Evolutionary conservation across 2,113 vertebrate species (phyloP).

Genomic region (Seriola quinqueradiata): DNA sequence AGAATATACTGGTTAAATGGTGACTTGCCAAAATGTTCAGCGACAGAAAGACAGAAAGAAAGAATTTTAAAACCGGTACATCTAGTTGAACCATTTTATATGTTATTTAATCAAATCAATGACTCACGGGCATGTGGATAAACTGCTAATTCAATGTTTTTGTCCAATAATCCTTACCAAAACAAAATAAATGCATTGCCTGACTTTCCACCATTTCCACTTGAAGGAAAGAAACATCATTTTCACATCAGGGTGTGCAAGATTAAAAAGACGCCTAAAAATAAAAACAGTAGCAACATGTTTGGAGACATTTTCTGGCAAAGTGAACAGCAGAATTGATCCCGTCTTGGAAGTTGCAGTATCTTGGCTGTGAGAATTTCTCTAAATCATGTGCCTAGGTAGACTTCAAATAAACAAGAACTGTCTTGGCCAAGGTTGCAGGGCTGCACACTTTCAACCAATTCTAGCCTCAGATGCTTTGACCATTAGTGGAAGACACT

Average conservation of each 20-base stretch:
- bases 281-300: conserved; percentile 4
- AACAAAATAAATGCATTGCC: too few relatives aligned
- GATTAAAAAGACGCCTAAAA: not conserved
- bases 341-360: conserved; percentile 6
- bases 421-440: not conserved
- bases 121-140: not conserved
- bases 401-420: conserved; percentile 29
- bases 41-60: not conserved
- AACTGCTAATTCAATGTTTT: not conserved
- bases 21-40: not conserved
- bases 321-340: conserved; percentile 30
- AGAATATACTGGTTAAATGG: conserved; percentile 22
- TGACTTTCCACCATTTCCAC: too few relatives aligned
- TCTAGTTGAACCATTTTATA: not conserved
- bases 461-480: conserved; percentile 9
- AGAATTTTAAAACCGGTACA: not conserved
- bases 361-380: conserved; percentile 7
- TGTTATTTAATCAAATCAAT: not conserved
- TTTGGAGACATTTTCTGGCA: not conserved
- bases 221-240: not conserved
- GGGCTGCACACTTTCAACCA: conserved; percentile 3
- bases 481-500: not conserved
- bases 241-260: not conserved
- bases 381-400: not conserved
- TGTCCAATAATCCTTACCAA: not conserved